Base-by-base conservation (phyloP, 2,797 vertebrate genomes). In the Menidia menidia region DNA sequence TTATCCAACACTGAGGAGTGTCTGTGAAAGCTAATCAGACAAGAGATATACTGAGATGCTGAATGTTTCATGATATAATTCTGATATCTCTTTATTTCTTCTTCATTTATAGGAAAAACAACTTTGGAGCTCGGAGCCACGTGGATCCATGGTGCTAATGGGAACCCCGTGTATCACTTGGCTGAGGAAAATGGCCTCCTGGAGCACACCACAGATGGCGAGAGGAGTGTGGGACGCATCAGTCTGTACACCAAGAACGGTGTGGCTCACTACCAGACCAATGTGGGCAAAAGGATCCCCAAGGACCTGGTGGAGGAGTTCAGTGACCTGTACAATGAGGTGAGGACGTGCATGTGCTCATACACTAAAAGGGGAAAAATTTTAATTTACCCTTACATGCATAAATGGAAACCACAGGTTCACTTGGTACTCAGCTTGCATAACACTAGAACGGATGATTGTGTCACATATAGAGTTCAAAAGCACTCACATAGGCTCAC, bases 291-390 rank as follows among this genome's bases (percentile, higher is more conserved):
- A 79, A 94, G 98, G 91, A 96, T 99, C 92, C 97, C 98, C 86
- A 99, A 99, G 91, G 96, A 99, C 89, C 92, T 99, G 94, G 97
- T 99, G 95, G 98, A 99, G 93, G 98, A 99, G 95, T 99, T 99
- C 96, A 97, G 98, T 77, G 98, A 99, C 95, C 94, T 98, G 93
- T 99, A 99, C 96, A 98, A 98, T 77, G 96, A 98, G 96, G 98
- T 98, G 78, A 87, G 93, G 83, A 74, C 19, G 50, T 11, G 10
- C 54, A 63, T 4, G 5, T 33, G 45, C 11, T 3, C 54, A 43
- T 13, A 33, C 42, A 52, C 16, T 32, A n/a, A 68, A 11, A 63
- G 35, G 45, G 5, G 25, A 47, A 43, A 25, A 15, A 9, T 14
- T 32, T 14, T 32, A 60, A 52, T 42, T 52, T 18, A 61, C 52